Evolutionary conservation across 1,140 invertebrate genomes (phyloP).

Genomic region (Ooceraea biroi): DNA sequence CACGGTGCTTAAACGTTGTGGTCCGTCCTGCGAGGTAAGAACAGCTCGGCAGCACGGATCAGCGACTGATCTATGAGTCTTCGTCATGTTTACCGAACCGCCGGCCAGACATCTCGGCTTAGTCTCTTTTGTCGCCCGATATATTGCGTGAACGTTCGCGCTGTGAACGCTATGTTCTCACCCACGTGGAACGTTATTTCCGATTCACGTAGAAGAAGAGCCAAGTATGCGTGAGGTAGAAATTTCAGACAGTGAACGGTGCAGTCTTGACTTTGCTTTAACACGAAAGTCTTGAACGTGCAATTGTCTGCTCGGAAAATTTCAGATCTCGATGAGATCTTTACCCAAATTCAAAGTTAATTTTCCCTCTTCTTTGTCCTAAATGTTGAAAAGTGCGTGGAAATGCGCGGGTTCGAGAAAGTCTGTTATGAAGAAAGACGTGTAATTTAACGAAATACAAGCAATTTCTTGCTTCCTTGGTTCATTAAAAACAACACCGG

Average conservation of each 20-base stretch:
- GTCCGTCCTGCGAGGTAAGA: conserved; percentile 47
- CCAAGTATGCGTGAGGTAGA: background rate
- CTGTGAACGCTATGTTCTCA: background rate
- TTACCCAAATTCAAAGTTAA: too few species aligned
- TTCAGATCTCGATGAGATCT: background rate
- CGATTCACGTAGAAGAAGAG: too few species aligned
- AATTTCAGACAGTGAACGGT: background rate
- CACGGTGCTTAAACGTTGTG: conserved; percentile 50
- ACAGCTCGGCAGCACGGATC: conserved; percentile 59
- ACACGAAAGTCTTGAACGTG: background rate
- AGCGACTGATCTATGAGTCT: conserved; percentile 58
- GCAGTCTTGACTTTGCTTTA: background rate
- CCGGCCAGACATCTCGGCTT: conserved; percentile 37
- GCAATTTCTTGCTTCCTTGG: background rate
- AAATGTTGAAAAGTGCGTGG: background rate
- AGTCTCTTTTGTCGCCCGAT: conserved; percentile 41
- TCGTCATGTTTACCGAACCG: conserved; percentile 57
- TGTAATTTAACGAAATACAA: background rate
- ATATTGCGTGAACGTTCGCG: conserved; percentile 23
- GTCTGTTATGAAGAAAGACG: background rate
- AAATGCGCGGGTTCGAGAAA: background rate
- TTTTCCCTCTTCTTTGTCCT: background rate
- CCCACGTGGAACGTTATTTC: conserved; percentile 17
- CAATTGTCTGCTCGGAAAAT: background rate
- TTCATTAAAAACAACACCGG: conserved; percentile 28